Evolutionary conservation across 2,113 vertebrate genomes (phyloP).

Genomic region (Isichthys henryi): DNA sequence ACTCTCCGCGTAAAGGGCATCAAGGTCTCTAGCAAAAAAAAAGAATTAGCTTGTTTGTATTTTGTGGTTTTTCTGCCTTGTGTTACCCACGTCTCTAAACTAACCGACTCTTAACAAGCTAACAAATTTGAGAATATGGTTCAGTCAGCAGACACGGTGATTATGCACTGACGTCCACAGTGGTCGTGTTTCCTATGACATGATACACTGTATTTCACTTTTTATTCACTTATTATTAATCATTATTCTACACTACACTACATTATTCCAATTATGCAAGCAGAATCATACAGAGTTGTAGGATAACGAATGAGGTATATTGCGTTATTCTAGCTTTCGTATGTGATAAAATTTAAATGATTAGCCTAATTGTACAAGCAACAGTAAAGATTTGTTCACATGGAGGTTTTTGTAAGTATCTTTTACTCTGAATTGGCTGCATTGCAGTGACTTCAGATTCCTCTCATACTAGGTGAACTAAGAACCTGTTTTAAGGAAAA

Average conservation of each 20-base stretch:
- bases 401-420: not conserved
- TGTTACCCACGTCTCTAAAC: conserved; percentile 7
- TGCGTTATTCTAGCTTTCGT: not conserved
- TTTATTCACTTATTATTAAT: not conserved
- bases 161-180: not conserved
- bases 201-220: not conserved
- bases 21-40: conserved; percentile 39
- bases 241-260: not conserved
- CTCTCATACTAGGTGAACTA: not conserved
- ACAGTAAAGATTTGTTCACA: not conserved
- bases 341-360: not conserved
- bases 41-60: not conserved
- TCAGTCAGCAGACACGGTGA: not conserved
- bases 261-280: not conserved
- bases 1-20: conserved; percentile 32
- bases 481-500: not conserved
- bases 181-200: not conserved
- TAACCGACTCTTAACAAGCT: not conserved
- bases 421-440: not conserved
- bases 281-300: not conserved
- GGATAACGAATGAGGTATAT: not conserved
- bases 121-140: not conserved
- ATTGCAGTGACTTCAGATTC: not conserved
- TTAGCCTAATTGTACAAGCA: not conserved
- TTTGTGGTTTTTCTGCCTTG: not conserved